Evolutionary conservation across 2,888 invertebrate genomes (phyloP), one percentile per base, ranked within the genome.

Genomic region (Aspidiotus destructor): DNA sequence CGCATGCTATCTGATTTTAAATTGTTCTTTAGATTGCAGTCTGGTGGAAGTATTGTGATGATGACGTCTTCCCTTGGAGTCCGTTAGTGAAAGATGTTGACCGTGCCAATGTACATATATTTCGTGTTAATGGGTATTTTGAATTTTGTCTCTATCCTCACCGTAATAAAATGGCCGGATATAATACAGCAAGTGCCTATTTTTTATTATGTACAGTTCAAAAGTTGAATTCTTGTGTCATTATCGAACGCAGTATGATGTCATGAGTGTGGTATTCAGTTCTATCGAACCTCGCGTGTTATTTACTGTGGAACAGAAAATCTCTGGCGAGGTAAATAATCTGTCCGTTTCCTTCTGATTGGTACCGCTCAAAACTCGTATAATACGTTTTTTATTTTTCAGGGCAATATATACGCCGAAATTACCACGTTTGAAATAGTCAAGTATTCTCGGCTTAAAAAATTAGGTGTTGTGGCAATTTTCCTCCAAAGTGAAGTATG

Each of bases 41-140:
- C 57, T 95, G 94, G 93, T 92, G 92, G 78, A 85, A 88, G 73
- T 85, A 86, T 53, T 85, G 86, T 10, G 84, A 86, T 72, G 88
- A 89, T 71, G 93, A 94, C 76, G 91, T 94, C 0, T 92, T 91
- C 74, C 94, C 95, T 0, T 95, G 95, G 95, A 88, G 89, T 75
- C 95, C 95, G 13, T 82, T 89, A 60, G 82, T 86, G 44, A 85
- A 85, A 75, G 86, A 92, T 73, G 88, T 89, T 76, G 92, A 95
- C 77, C 84, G 90, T 73, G 91, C 93, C 8, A 95, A 95, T 78
- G 82, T 94, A 70, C 89, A 92, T 75, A 81, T 95, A 0, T 90
- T 93, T 75, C 82, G 83, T 72, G 80, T 89, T 52, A 83, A 81
- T 75, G 85, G 86, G 89, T 88, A 76, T 75, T 76, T 40, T 40